These are phyloP conservation scores for Lithophane leautieri DNA, from an alignment of 2,888 invertebrate genomes.

Conservation along the genomic window DNA sequence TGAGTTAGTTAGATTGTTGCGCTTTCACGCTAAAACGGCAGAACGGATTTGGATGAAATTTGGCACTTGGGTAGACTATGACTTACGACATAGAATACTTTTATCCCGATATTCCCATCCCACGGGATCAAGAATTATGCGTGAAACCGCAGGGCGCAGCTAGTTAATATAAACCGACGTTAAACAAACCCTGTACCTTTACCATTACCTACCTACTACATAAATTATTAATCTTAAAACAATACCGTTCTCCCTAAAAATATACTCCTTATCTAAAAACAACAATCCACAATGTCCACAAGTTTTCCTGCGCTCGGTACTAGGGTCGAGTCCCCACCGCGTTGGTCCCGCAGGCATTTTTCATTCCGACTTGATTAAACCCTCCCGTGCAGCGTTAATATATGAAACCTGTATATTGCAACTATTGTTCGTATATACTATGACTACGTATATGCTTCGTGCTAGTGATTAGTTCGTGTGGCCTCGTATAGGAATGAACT, in stretches of 20 bases:
- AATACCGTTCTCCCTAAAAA: constrained; percentile 16
- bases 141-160: no score
- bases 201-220: background rate
- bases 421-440: constrained; percentile 64
- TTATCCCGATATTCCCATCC: no score
- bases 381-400: constrained; percentile 80
- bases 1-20: no score
- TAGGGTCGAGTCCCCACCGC: constrained; percentile 63
- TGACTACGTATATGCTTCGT: background rate
- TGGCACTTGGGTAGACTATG: no score
- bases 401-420: constrained; percentile 77
- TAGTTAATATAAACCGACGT: background rate
- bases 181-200: background rate
- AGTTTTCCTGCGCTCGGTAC: constrained; percentile 49
- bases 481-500: no score
- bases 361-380: constrained; percentile 89
- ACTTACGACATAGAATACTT: no score
- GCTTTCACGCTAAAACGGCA: no score
- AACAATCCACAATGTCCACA: constrained; percentile 5
- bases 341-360: constrained; percentile 85
- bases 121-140: no score
- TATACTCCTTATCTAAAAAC: constrained; percentile 1
- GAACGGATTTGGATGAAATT: no score
- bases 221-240: background rate
- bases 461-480: constrained; percentile 33